Base-by-base conservation (phyloP, 2,113 vertebrate species). In the Limnothrissa miodon region DNA sequence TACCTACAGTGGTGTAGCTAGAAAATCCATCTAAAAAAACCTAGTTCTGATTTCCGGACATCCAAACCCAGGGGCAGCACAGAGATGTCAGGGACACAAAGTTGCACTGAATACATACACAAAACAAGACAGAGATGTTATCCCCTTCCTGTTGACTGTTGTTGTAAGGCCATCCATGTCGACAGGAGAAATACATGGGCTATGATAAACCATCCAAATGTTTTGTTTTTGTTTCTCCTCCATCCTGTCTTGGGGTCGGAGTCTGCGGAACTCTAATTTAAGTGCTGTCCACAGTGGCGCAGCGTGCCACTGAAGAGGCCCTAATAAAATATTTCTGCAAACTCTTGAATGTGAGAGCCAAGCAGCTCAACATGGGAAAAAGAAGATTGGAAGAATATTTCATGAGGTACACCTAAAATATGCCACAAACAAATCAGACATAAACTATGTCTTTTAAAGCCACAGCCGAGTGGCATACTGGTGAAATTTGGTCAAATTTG, bases 141-240 rank as follows among this genome's bases (percentile, higher is more conserved):
- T 74, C 66, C 66, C 66, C 66, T 74, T 74, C 13, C 66, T 74
- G 66, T 74, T 74, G 66, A 74, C 15, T 74, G 29, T 74, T 74
- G 11, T 74, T 74, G 66, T 33, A 74, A 74, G 66, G 13, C 29
- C 66, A 74, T 74, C 66, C 66, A 33, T 17, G 66, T 74, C 66
- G 29, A 74, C 42, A 4, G 66, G 29, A 36, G 11, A 17, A 74
- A 36, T 36, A 36, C 29, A 74, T 74, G 10, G 17, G 66, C 33
- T 74, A 74, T 74, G 66, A 74, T 36, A 74, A 74, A 74, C 19
- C 19, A 11, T 74, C 11, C 1, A 11, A 74, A 33, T 2, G 25
- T 74, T 74, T 74, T 74, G 66, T 74, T 74, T 39, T 74, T 5
- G 66, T 74, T 74, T 74, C 29, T 36, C 36, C 66, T 17, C 66